Percentiles rank a stretch among this genome's conserved stretches.
phyloP scores from a whole-genome alignment of 2,113 vertebrate genomes.

The Colaptes auratus region DNA sequence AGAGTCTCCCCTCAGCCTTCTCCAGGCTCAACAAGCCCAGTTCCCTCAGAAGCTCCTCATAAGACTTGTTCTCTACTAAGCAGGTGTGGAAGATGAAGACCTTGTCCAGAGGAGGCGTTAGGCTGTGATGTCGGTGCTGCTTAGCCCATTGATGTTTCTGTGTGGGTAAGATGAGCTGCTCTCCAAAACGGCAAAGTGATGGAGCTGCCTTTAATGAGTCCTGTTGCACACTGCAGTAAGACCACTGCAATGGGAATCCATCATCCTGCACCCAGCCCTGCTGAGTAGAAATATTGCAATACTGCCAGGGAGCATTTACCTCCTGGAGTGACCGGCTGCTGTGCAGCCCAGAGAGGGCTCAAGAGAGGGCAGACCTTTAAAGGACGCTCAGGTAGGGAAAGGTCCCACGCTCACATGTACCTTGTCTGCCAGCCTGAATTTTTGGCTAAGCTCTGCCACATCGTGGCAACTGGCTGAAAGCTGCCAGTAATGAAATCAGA shows the following conservation, averaged over 20 bases:
- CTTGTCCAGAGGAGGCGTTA: neutral
- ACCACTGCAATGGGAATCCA: neutral
- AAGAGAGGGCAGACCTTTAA: neutral
- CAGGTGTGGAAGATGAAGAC: neutral
- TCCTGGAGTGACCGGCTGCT: neutral
- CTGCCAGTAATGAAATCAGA: slow-evolving; percentile 8
- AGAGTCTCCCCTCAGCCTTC: too few species aligned
- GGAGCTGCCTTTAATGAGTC: neutral
- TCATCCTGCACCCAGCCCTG: neutral
- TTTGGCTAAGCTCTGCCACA: neutral
- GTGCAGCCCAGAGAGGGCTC: neutral
- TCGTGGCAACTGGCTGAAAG: neutral
- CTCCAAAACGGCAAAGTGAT: neutral
- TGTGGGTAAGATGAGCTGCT: neutral
- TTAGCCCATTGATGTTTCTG: too few species aligned
- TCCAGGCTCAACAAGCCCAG: too few species aligned
- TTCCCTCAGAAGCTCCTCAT: too few species aligned
- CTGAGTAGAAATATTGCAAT: neutral
- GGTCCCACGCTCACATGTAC: accelerated
- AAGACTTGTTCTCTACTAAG: too few species aligned
- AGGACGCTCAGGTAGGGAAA: neutral
- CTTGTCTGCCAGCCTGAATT: neutral
- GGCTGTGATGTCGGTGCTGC: accelerated
- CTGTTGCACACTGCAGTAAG: neutral
- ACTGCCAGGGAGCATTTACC: neutral